Percentiles rank a stretch among this genome's conserved stretches.
These are phyloP conservation scores for Thereva nobilitata DNA, from an alignment of 2,888 invertebrate genomes.

Conservation along the genomic window DNA sequence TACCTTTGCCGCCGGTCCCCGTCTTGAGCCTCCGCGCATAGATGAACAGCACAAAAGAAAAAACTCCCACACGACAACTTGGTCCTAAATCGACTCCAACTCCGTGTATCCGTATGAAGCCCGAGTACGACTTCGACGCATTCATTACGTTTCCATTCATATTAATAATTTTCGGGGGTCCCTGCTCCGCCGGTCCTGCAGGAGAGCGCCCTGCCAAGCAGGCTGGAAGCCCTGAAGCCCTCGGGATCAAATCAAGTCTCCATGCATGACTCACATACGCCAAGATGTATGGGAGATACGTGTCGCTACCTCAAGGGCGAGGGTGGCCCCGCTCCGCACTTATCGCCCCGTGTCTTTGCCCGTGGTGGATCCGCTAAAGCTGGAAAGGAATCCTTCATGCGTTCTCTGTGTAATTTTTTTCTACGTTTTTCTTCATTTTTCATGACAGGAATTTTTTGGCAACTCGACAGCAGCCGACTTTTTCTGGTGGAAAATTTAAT, in stretches of 20 bases:
- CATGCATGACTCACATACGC: constrained; percentile 42
- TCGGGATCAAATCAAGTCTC: constrained; percentile 38
- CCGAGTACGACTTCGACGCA: constrained; percentile 33
- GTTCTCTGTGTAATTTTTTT: constrained; percentile 30
- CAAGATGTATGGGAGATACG: constrained; percentile 36
- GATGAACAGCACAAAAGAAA: constrained; percentile 38
- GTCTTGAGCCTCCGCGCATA: constrained; percentile 19
- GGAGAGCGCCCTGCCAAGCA: constrained; percentile 20
- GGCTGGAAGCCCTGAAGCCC: constrained; percentile 29
- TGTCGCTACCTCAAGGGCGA: constrained; percentile 18
- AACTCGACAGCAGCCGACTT: constrained; percentile 34
- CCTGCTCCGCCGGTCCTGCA: constrained; percentile 24
- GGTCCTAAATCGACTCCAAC: constrained; percentile 23
- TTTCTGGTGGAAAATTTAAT: constrained; percentile 40
- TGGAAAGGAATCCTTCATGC: not conserved
- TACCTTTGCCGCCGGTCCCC: constrained; percentile 8
- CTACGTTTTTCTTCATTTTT: constrained; percentile 10
- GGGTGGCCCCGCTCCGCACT: constrained; percentile 10
- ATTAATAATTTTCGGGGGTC: constrained; percentile 41
- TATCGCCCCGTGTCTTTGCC: constrained; percentile 14
- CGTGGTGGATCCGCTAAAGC: constrained; percentile 4
- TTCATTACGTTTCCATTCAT: constrained; percentile 15
- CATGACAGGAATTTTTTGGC: constrained; percentile 23
- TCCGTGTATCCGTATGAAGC: constrained; percentile 11
- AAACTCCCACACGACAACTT: constrained; percentile 34